Conservation (phyloP, 1,140 invertebrate species). For the Asobara japonica region DNA sequence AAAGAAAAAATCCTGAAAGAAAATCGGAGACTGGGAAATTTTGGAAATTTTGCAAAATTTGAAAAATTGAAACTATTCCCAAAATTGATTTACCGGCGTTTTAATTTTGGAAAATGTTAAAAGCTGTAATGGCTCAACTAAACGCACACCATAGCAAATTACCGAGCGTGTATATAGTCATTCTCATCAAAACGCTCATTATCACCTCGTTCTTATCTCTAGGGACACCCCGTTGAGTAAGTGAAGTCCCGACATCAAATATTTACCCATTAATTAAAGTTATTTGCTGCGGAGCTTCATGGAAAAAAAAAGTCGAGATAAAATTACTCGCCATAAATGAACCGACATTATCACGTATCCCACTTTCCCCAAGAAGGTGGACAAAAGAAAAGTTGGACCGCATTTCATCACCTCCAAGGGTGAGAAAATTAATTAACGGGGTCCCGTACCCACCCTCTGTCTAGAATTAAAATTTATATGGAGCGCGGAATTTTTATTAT, state of each 20-base stretch:
- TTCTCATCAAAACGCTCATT: background rate
- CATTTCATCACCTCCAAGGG: background rate
- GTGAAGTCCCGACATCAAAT: background rate
- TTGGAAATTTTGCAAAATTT: too few relatives aligned
- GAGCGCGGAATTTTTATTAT: background rate
- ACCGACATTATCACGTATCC: conserved; percentile 1
- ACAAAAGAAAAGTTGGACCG: background rate
- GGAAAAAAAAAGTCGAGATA: background rate
- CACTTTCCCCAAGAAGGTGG: background rate
- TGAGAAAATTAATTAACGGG: conserved; percentile 5
- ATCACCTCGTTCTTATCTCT: background rate
- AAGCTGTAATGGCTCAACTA: too few relatives aligned
- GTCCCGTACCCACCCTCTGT: background rate
- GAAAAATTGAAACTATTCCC: too few relatives aligned
- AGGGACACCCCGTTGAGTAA: background rate
- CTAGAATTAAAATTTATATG: background rate
- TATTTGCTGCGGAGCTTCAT: background rate
- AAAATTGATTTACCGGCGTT: too few relatives aligned
- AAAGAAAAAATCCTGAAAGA: too few relatives aligned
- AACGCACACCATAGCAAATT: too few relatives aligned
- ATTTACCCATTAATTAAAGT: background rate
- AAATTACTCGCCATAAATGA: background rate
- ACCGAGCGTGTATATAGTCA: too few relatives aligned
- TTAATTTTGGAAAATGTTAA: too few relatives aligned
- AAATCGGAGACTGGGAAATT: too few relatives aligned